phyloP scores from a whole-genome alignment of 2,113 vertebrate genomes.

The Malurus melanocephalus region DNA sequence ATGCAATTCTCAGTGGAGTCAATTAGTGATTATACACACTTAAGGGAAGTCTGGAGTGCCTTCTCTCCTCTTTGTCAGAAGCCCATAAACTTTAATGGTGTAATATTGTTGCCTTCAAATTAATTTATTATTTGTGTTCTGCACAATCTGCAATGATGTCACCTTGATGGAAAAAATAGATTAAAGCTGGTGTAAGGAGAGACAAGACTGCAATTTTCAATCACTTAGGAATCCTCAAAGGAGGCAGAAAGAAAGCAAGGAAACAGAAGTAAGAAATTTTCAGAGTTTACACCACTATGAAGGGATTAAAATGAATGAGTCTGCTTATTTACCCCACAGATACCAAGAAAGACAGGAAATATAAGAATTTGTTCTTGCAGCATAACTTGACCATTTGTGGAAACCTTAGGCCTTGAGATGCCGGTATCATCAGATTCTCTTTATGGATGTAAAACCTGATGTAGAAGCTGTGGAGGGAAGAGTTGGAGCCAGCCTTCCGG shows the following conservation, averaged over 20 bases:
- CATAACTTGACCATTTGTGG: neutral
- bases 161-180: neutral
- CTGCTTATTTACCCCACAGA: rapidly evolving
- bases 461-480: neutral
- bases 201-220: neutral
- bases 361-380: neutral
- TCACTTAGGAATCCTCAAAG: neutral
- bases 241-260: neutral
- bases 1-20: neutral
- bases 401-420: neutral
- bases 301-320: neutral
- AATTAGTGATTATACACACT: neutral
- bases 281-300: neutral
- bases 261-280: neutral
- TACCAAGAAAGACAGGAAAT: neutral
- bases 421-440: neutral
- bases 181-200: neutral
- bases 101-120: neutral
- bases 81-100: neutral
- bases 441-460: neutral
- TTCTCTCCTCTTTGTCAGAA: neutral
- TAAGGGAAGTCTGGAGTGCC: neutral
- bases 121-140: neutral
- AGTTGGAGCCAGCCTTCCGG: neutral
- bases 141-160: neutral